Base-by-base conservation (phyloP, 2,113 vertebrate genomes). In the Poecilia latipinna region DNA sequence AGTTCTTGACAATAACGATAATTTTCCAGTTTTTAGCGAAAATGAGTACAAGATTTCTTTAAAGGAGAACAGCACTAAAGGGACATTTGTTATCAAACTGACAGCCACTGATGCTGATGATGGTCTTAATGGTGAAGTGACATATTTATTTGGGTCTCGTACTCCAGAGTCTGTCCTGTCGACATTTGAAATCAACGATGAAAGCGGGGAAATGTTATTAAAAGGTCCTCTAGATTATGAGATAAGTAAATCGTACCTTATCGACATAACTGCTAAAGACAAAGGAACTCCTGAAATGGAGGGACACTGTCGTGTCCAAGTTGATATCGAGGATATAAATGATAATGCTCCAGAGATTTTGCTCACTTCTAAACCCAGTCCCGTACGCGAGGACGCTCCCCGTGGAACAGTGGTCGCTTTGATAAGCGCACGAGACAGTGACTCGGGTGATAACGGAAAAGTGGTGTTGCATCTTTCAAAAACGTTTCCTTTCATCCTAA, bases 1-100 rank as follows among this genome's bases (percentile, higher is more conserved):
- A 12, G 89, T 94, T 0, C 85, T 93, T 61, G 97, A 98, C 77
- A 8, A 61, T 54, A 98, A 97, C 32, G 97, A 99, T 82, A 97
- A 99, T 29, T 81, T 93, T 22, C 97, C 75, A 93, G 1, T 98
- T 97, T 54, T 94, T 13, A 91, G 82, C 70, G 75, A 90, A 37
- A 85, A 84, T 4, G 2, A 1, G 0, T 92, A 93, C 48, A 88
- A 91, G 42, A 19, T 85, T 0, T 0, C 70, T n/a, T 2, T 93
- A 26, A n/a, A 61, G 19, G 91, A 93, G 74, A 81, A 87, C n/a
- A 80, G 39, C 26, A 7, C 61, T 8, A 81, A 79, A 12, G 84
- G 84, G 0, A 76, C 86, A 0, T 78, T 76, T 54, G 8, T 92
- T 8, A 48, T 86, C 73, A 31, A 78, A 81, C 87, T 65, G 3